Base-by-base conservation (phyloP, 2,113 vertebrate species). In the Proterorhinus semilunaris region DNA sequence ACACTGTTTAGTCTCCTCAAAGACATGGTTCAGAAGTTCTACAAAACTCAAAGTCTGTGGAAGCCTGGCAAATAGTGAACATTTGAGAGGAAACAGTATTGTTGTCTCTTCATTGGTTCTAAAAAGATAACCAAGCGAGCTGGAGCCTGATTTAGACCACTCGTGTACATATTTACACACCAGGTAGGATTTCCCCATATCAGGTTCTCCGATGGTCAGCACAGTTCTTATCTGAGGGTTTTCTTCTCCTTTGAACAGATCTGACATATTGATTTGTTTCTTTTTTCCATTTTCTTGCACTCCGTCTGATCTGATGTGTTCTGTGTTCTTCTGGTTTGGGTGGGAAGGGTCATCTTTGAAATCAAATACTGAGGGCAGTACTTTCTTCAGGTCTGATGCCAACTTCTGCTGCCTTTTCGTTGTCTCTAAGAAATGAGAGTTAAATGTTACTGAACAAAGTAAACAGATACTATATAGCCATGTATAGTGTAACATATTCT, bases 291-390 rank as follows among this genome's bases (percentile, higher is more conserved):
- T 36, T 7, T 12, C 8, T 47, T 2, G 5, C 16, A 1, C 21
- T 58, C 42, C 5, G 4, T 68, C 36, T 73, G n/a, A 55, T 10
- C 65, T 62, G 10, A 85, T 68, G 47, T 80, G 83, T 47, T 82
- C 74, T 8, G 54, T 85, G 50, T 69, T 63, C 67, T 27, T 62
- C 42, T 72, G 57, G 68, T 80, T 72, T 4, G 53, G 66, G 72
- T 80, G 73, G 66, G 15, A 48, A 4, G 0, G 0, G 36, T 80
- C 46, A 72, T 55, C 65, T 10, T 11, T 67, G 54, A 17, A 67
- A 13, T 12, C 8, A 54, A 10, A 11, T 6, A 7, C 47, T 74
- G n/a, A 8, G 0, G 0, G 11, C 7, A 72, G 46, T 11, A 42
- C 57, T 12, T 36, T 0, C 16, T 7, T 68, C 7, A 75, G 42